phyloP scores from a whole-genome alignment of 92 coral and sea anemone genomes.

The Siderastrea radians region DNA sequence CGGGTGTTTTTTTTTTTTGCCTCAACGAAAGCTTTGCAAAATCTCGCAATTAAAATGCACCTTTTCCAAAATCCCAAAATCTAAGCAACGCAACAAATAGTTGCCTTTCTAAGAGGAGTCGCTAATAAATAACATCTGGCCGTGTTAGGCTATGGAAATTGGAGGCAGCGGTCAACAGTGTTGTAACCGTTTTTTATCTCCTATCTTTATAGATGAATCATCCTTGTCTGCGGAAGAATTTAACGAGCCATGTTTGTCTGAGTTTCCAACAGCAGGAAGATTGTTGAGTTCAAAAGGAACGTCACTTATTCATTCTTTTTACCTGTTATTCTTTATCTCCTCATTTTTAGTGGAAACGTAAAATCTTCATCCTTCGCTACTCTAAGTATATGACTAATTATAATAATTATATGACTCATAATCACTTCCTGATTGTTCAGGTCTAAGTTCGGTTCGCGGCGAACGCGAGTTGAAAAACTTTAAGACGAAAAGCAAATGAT shows the following conservation, averaged over 20 bases:
- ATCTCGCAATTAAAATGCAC: too few relatives aligned
- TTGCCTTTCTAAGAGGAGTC: too few relatives aligned
- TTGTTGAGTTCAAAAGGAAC: conserved; percentile 3
- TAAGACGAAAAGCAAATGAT: too few relatives aligned
- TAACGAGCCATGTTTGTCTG: conserved; percentile 30
- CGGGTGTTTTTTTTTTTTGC: too few relatives aligned
- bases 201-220: not conserved
- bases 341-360: not conserved
- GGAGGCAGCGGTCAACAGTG: not conserved
- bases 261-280: conserved; percentile 25
- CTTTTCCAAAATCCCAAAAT: too few relatives aligned
- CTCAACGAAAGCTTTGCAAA: too few relatives aligned
- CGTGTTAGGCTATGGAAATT: not conserved
- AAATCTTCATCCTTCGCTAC: not conserved
- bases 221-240: conserved; percentile 8
- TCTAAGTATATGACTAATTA: not conserved
- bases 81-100: too few relatives aligned
- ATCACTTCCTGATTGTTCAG: too few relatives aligned
- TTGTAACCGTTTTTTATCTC: not conserved
- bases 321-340: not conserved
- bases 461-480: too few relatives aligned
- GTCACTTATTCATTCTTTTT: not conserved
- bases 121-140: too few relatives aligned
- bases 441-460: too few relatives aligned
- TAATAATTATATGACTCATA: too few relatives aligned